Evolutionary conservation across 1,140 invertebrate genomes (phyloP).

Genomic region (Drosophila obscura): DNA sequence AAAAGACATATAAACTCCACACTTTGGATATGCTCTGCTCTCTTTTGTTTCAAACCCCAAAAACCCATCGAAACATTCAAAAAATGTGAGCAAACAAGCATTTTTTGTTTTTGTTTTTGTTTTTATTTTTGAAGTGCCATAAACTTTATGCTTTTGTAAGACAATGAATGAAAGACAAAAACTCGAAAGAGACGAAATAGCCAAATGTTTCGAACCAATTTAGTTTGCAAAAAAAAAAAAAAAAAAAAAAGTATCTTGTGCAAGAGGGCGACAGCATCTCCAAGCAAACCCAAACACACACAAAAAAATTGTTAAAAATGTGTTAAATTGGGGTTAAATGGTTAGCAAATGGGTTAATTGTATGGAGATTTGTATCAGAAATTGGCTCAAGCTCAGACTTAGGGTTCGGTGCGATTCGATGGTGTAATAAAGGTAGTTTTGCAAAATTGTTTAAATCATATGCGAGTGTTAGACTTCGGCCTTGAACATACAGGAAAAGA

Average conservation of each 20-base stretch:
- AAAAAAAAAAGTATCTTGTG: conserved; percentile 35
- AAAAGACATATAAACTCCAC: conserved; percentile 24
- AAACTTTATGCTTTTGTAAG: conserved; percentile 74
- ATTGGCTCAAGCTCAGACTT: background rate
- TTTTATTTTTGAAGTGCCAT: conserved; percentile 31
- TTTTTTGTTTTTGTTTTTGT: background rate
- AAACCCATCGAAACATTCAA: conserved; percentile 44
- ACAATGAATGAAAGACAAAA: conserved; percentile 34
- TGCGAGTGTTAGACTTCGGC: too few species aligned
- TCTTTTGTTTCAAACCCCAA: conserved; percentile 42
- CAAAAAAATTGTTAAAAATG: conserved; percentile 47
- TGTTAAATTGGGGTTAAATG: conserved; percentile 58
- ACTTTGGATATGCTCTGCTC: conserved; percentile 37
- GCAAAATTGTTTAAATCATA: too few species aligned
- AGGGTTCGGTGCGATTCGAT: conserved; percentile 24
- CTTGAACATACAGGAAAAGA: background rate
- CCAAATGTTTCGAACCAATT: conserved; percentile 51
- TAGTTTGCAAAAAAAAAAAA: conserved; percentile 42
- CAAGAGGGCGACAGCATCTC: conserved; percentile 48
- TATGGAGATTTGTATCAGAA: conserved; percentile 41
- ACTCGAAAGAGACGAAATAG: background rate
- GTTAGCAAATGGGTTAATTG: conserved; percentile 61
- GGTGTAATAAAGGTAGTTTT: conserved; percentile 16
- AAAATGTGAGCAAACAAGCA: conserved; percentile 40
- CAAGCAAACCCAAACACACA: conserved; percentile 8